phyloP scores from a whole-genome alignment of 1,140 invertebrate species.

The Temnothorax longispinosus region DNA sequence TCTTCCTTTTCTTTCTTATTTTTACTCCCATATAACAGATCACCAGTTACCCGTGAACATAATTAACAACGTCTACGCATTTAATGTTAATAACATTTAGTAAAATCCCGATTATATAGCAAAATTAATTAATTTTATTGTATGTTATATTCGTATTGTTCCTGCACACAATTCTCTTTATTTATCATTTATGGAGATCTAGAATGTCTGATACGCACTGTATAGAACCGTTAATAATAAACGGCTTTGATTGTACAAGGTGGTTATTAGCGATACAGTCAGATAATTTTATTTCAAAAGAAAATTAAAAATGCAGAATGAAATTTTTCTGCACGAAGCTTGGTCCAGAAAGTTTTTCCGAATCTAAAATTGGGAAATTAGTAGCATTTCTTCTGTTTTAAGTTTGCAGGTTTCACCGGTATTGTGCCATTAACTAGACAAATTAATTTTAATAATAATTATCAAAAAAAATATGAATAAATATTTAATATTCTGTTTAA shows the following conservation, averaged over 20 bases:
- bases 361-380: neutral
- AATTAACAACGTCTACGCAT: constrained; percentile 66
- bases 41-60: constrained; percentile 67
- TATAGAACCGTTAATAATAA: constrained; percentile 61
- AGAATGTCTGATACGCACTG: constrained; percentile 59
- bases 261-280: neutral
- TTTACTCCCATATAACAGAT: constrained; percentile 65
- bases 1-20: constrained; percentile 15
- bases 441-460: neutral
- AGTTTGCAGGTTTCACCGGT: neutral
- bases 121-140: constrained; percentile 71
- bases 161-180: constrained; percentile 65
- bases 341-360: neutral
- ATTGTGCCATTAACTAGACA: neutral
- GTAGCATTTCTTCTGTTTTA: neutral
- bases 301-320: neutral
- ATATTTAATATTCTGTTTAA: neutral
- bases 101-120: constrained; percentile 63
- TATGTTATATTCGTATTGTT: constrained; percentile 70
- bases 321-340: neutral
- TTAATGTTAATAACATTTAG: constrained; percentile 71
- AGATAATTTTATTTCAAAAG: neutral
- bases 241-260: constrained; percentile 37
- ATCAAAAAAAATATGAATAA: neutral
- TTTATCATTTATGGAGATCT: constrained; percentile 57